Conservation (phyloP, 2,797 vertebrate species). For the Dallia pectoralis region DNA sequence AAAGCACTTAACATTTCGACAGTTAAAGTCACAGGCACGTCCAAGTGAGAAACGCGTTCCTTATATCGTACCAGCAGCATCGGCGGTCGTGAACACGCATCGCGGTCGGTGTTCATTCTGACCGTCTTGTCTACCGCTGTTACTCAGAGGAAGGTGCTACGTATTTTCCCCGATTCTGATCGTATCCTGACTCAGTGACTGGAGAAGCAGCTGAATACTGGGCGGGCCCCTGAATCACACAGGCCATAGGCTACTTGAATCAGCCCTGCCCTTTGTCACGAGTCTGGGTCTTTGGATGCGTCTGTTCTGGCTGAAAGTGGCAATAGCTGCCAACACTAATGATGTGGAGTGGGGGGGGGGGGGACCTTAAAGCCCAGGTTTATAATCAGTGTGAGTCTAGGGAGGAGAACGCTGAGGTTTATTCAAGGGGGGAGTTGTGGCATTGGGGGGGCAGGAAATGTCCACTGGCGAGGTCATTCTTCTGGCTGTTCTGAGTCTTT, state of each 20-base stretch:
- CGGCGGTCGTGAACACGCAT: conserved; percentile 22
- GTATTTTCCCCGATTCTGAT: neutral
- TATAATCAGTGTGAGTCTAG: too few species aligned
- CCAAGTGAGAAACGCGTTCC: conserved; percentile 35
- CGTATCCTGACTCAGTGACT: neutral
- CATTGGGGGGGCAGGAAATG: too few species aligned
- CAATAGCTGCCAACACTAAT: neutral
- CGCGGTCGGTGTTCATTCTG: conserved; percentile 3
- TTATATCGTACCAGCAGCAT: conserved; percentile 16
- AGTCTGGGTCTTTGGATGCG: conserved; percentile 7
- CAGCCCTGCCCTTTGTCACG: conserved; percentile 27
- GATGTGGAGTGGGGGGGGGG: neutral
- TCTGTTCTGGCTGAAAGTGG: conserved; percentile 28
- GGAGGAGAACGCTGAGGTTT: too few species aligned
- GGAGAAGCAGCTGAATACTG: neutral
- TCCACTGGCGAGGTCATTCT: too few species aligned
- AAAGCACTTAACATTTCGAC: conserved; percentile 29
- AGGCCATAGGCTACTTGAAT: conserved; percentile 33
- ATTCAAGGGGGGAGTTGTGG: too few species aligned
- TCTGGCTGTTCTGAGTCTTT: too few species aligned
- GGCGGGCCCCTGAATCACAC: conserved; percentile 12
- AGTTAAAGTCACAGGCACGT: conserved; percentile 30
- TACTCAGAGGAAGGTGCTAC: conserved; percentile 1
- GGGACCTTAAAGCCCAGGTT: too few species aligned
- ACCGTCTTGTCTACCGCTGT: neutral